A percentile compares a stretch with the other conserved stretches of the same genome.
These are phyloP conservation scores for Aporophyla lueneburgensis DNA, from an alignment of 2,888 invertebrate genomes.

Conservation along the genomic window DNA sequence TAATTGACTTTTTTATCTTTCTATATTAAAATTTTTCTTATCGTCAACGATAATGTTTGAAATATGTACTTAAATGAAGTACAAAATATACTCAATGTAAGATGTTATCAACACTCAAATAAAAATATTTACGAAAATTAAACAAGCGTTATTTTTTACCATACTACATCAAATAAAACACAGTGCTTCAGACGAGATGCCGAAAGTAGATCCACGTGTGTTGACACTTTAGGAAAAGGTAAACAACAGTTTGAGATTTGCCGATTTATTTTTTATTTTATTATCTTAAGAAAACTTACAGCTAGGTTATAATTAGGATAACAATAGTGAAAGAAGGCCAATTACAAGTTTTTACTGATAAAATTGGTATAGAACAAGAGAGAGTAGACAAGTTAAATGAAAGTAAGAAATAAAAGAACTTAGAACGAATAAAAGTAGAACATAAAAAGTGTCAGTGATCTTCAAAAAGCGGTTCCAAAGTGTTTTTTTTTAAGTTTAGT, in stretches of 20 bases:
- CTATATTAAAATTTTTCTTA: slow-evolving; percentile 43
- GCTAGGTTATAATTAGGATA: no score
- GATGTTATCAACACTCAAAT: slow-evolving; percentile 17
- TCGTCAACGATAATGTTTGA: slow-evolving; percentile 38
- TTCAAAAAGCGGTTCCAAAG: no score
- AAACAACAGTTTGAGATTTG: slow-evolving; percentile 1
- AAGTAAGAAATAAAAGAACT: no score
- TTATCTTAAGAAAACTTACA: no score
- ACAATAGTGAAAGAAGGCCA: no score
- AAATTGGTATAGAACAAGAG: no score
- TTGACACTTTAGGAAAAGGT: neutral
- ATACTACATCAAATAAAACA: neutral
- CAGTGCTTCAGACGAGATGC: neutral
- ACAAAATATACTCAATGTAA: slow-evolving; percentile 18
- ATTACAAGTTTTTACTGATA: no score
- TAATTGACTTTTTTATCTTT: slow-evolving; percentile 31
- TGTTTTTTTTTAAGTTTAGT: no score
- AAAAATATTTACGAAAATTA: slow-evolving; percentile 9
- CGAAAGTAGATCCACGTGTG: neutral
- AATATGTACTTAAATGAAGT: slow-evolving; percentile 21
- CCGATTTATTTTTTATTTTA: no score
- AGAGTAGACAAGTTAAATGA: no score
- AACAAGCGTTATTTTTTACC: slow-evolving; percentile 1
- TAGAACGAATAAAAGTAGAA: no score
- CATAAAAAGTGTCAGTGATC: no score